Base-by-base conservation (phyloP, 2,888 invertebrate genomes). In the Auanema sp. region DNA sequence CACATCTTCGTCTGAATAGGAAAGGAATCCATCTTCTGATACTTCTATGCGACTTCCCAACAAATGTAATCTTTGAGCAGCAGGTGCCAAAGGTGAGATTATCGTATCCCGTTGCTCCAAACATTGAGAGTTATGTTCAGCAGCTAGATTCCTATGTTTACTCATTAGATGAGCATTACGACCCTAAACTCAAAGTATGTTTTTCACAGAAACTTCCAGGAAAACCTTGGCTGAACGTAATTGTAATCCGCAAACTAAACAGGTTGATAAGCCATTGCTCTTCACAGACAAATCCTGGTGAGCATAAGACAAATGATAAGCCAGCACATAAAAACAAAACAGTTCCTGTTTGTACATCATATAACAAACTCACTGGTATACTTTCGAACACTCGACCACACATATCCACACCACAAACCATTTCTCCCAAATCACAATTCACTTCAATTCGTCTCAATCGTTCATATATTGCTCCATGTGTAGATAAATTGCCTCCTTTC, bases 231-330 rank as follows among this genome's bases (percentile, higher is more conserved):
- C 67, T 1, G 66, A 55, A 11, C 53, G 59, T 65, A 72, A 63
- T 50, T 61, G 55, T 18, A 62, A 65, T 47, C 75, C 75, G 53
- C 75, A 75, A n/a, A 75, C 33, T 2, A 71, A 50, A 63, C 75
- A 75, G 10, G 51, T 64, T 23, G 69, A 25, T 18, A 65, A 44
- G 4, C 18, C 41, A 2, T 66, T 41, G 1, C 51, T 21, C 1
- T 40, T n/a, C 10, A 57, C 60, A 47, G 68, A 64, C 8, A 69
- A 43, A 44, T 75, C 69, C 16, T 69, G 69, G 53, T 75, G 75
- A 42, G 75, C 67, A 52, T 75, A 75, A 0, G 69, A 68, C 24
- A 69, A 24, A 50, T 75, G 75, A 54, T 66, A 75, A 25, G 75
- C 72, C 8, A 75, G 62, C 0, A 75, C 71, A 60, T 71, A 54